Evolutionary conservation across 2,797 vertebrate species (phyloP), one percentile per base, ranked within the genome.

Genomic region (Crenuchus spilurus): DNA sequence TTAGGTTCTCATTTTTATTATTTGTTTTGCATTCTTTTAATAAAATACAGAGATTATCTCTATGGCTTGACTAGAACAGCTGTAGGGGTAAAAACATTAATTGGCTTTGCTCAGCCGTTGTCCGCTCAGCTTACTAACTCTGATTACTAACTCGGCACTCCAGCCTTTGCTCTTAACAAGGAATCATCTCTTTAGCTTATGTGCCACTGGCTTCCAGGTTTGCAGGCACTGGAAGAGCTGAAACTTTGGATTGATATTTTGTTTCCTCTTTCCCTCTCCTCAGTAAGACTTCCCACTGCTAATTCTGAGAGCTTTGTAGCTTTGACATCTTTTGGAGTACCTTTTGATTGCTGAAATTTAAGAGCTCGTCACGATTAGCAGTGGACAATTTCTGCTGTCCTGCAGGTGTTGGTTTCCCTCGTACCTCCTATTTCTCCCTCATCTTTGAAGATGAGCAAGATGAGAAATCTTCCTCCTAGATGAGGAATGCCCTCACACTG

Each of bases 371-470:
- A 26, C 24, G 18, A 57, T 66, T 42, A 64, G n/a, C 3, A 16
- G 30, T 31, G 63, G 18, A 18, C 30, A 31, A 22, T 72, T 20
- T 54, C 4, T 20, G 33, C 30, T 52, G n/a, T 74, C 74, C 24
- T 69, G 80, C 83, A 82, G 76, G 4, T 84, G 76, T 24, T 74
- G 73, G 72, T 69, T 8, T 80, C 70, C 70, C 16, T 30, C 24
- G 18, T 18, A 24, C n/a, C 64, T n/a, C n/a, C 13, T 44, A 0
- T 42, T 30, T 57, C 71, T 63, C 63, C 0, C 26, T 6, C 66
- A 61, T 51, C 64, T 13, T 62, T 3, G 62, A 63, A 48, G 42
- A 54, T 57, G 6, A 46, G 57, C n/a, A n/a, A 16, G 26, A 72
- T n/a, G 37, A n/a, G n/a, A n/a, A n/a, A n/a, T n/a, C n/a, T 2